Evolutionary conservation across 2,888 invertebrate species (phyloP), one percentile per base, ranked within the genome.

Genomic region (Lymantria dispar): DNA sequence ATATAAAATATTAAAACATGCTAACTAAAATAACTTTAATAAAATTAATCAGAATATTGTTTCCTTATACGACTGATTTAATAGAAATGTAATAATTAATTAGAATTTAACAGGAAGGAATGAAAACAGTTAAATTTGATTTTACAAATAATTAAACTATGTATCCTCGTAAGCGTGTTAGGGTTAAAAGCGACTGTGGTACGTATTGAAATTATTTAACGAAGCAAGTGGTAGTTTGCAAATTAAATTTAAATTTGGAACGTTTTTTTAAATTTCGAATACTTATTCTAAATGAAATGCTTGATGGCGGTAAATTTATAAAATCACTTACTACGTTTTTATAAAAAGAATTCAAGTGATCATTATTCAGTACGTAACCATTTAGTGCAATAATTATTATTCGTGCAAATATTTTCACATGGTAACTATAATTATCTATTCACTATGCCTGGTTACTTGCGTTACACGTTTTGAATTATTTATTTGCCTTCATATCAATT

Each of bases 71-170:
- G 5, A 22, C 22, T 22, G 22, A 22, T 3, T 22, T 5, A 22
- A 22, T 22, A 22, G 22, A 22, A 22, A 22, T 22, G 2, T 22
- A 22, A 3, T 22, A 3, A 22, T 5, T 22, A 2, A 5, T 22
- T 3, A 3, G 22, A 22, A 22, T 22, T 22, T 22, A 22, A 22
- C 2, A 22, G 22, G 22, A 22, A 22, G 22, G 5, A 33, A 33
- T 1, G 8, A 33, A 33, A 33, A 33, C 33, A 8, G 8, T 33
- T 33, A 33, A 77, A 68, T 74, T 76, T 71, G 72, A 80, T 75
- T 83, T 85, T 72, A 77, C 84, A 82, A 78, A 64, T 81, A 78
- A 82, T 83, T 82, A 83, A 75, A 62, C 74, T 67, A 68, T 76
- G 67, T 72, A 74, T 72, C 71, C 69, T 69, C 66, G 60, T 64